Conservation (phyloP, 2,797 vertebrate genomes). For the Adrianichthys oophorus region DNA sequence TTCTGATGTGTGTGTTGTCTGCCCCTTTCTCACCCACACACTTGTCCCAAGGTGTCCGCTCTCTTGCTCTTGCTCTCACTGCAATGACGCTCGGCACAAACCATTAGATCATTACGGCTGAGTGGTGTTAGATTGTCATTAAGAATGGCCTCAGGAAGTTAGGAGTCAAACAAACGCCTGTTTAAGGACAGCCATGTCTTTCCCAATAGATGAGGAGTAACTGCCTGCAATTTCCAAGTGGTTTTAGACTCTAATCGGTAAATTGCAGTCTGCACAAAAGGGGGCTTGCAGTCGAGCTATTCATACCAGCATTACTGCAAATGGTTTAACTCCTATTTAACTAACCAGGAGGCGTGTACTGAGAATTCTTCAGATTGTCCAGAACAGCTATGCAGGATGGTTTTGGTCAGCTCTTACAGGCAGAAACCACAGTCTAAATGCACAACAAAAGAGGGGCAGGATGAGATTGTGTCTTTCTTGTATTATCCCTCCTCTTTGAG, state of each 20-base stretch:
- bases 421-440: slow-evolving; percentile 14
- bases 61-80: slow-evolving; percentile 48
- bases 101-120: slow-evolving; percentile 34
- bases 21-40: slow-evolving; percentile 34
- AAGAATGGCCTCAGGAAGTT: slow-evolving; percentile 30
- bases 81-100: slow-evolving; percentile 24
- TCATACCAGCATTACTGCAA: slow-evolving; percentile 53
- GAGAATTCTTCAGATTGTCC: slow-evolving; percentile 1
- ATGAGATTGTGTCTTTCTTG: slow-evolving; percentile 34
- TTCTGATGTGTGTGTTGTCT: slow-evolving; percentile 45
- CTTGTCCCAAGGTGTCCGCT: slow-evolving; percentile 47
- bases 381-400: slow-evolving; percentile 27
- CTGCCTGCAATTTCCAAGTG: slow-evolving; percentile 57
- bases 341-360: slow-evolving; percentile 24
- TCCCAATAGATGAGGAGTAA: slow-evolving; percentile 32
- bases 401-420: slow-evolving; percentile 7
- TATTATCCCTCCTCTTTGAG: slow-evolving; percentile 28
- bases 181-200: slow-evolving; percentile 1
- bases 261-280: slow-evolving; percentile 56
- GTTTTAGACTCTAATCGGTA: slow-evolving; percentile 61
- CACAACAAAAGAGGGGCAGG: slow-evolving; percentile 47
- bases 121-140: slow-evolving; percentile 12
- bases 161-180: slow-evolving; percentile 1
- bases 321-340: slow-evolving; percentile 27
- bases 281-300: slow-evolving; percentile 28